Percentiles rank a stretch among this genome's conserved stretches.
Evolutionary conservation across 2,888 invertebrate species (phyloP).

Genomic region (Venusia cambrica): DNA sequence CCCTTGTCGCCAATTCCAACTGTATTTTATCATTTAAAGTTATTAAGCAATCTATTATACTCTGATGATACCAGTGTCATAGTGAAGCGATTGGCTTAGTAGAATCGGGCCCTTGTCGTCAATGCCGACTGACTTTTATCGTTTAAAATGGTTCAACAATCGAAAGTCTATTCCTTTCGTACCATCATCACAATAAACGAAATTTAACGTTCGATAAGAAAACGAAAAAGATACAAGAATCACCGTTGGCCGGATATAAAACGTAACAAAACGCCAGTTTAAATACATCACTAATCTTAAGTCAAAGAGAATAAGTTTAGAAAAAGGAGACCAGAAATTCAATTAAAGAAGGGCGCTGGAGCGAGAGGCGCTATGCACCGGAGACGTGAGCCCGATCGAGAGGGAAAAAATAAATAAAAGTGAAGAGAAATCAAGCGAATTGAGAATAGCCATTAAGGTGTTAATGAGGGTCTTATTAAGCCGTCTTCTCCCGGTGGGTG

Average conservation of each 20-base stretch:
- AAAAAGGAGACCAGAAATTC: constrained; percentile 71
- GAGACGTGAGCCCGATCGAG: constrained; percentile 45
- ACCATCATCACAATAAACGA: constrained; percentile 58
- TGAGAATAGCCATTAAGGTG: constrained; percentile 80
- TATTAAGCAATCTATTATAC: no score
- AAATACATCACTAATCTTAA: constrained; percentile 79
- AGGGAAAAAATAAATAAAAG: constrained; percentile 69
- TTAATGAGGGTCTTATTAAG: constrained; percentile 81
- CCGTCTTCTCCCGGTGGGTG: constrained; percentile 77
- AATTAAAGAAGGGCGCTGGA: constrained; percentile 66
- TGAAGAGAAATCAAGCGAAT: constrained; percentile 74
- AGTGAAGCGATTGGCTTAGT: no score
- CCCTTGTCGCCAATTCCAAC: no score
- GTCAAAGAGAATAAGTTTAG: constrained; percentile 78
- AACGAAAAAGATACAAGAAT: constrained; percentile 40
- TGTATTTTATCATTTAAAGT: no score
- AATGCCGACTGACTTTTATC: constrained; percentile 15
- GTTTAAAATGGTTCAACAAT: constrained; percentile 26
- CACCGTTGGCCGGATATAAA: constrained; percentile 55
- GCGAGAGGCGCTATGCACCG: constrained; percentile 46
- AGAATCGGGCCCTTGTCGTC: no score
- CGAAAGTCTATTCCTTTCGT: constrained; percentile 30
- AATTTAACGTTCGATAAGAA: constrained; percentile 67
- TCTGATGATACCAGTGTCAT: no score
- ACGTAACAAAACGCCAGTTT: constrained; percentile 76